These are phyloP conservation scores for Hypotaenidia philippensis DNA, from an alignment of 2,797 vertebrate species.

Conservation along the genomic window DNA sequence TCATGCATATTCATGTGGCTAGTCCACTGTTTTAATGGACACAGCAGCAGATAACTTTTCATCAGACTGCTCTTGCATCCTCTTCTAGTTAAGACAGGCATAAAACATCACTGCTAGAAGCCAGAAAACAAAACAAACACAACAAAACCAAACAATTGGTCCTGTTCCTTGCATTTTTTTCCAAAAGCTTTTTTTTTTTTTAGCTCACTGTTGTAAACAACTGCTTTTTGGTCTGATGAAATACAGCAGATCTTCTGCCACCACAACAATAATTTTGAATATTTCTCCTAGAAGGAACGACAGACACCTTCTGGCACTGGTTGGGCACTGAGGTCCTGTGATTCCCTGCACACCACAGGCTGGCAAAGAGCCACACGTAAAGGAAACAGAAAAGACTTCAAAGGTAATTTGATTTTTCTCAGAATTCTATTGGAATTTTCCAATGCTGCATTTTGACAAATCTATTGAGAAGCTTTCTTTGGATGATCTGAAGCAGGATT, in stretches of 20 bases:
- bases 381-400: neutral
- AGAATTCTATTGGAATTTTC: neutral
- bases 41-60: neutral
- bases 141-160: neutral
- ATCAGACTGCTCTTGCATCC: neutral
- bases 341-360: rapidly evolving
- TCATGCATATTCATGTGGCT: neutral
- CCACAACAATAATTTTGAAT: neutral
- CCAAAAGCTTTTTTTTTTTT: neutral
- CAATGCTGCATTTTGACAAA: neutral
- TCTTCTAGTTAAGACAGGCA: neutral
- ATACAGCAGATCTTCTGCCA: neutral
- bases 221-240: neutral
- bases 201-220: neutral
- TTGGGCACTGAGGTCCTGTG: neutral
- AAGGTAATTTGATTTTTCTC: neutral
- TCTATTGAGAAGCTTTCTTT: neutral
- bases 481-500: neutral
- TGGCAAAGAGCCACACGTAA: neutral
- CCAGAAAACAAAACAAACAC: neutral
- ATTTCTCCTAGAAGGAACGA: neutral
- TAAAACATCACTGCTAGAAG: neutral
- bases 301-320: neutral
- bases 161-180: neutral
- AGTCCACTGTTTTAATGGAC: neutral